Base-by-base conservation (phyloP, 2,888 invertebrate species). In the Leptinotarsa juncta region DNA sequence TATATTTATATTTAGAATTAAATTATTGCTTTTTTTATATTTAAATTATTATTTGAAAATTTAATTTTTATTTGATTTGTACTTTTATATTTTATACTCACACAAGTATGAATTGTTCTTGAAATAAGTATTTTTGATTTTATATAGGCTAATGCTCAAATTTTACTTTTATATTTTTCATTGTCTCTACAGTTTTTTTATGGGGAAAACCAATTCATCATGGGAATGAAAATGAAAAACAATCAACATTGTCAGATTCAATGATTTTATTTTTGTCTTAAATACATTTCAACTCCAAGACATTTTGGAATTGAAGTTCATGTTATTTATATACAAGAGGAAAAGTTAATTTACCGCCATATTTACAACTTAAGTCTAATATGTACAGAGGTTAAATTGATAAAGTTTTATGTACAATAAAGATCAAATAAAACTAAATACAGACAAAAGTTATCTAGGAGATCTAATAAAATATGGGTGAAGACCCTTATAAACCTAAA, bases 341-440 rank as follows among this genome's bases (percentile, higher is more conserved):
- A 70, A 72, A 74, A 70, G 53, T 68, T 42, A 69, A 57, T 69
- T 65, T 70, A 77, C 62, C 66, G 75, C 66, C 75, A 51, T 78
- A 79, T 79, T 70, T 78, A 79, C 79, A 79, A 23, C 77, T 75
- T 73, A 76, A 72, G 66, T 60, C 50, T 67, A 76, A 69, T 77
- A 74, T 77, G 70, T 78, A 74, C 79, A 78, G 72, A 72, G 53
- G 60, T 72, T 72, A 79, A 73, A 69, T 74, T 32, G 50, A 48
- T 57, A 49, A 51, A 48, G 72, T 70, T 71, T 70, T 79, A 79
- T 79, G 73, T 79, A 79, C 79, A 79, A 79, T 76, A 71, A 70
- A 72, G 71, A 55, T 65, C 73, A 70, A 75, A 75, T 76, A 69
- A 74, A 76, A 75, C 65, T 70, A 74, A 74, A 62, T 62, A 62